Base-by-base conservation (phyloP, 2,888 invertebrate genomes). In the Teleiodes luculella region DNA sequence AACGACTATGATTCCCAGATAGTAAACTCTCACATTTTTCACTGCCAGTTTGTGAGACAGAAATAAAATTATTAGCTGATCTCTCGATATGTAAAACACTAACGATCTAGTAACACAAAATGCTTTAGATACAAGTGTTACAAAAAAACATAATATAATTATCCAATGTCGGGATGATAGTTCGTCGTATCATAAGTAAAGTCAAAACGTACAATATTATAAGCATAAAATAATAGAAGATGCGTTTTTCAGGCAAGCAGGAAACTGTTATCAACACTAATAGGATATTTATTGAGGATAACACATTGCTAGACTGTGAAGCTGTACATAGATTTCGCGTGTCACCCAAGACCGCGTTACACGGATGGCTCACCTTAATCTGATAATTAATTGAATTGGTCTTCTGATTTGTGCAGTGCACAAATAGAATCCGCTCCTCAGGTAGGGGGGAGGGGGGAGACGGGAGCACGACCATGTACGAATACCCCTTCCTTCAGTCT, bases 321-420 rank as follows among this genome's bases (percentile, higher is more conserved):
- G 69, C 68, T 67, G 67, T 2, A 18, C 39, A 72, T 74, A 75
- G 74, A 75, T 72, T 69, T 72, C 68, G 67, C 70, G 60, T 63
- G 70, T 76, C 74, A 68, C 75, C 74, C 82, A 84, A 83, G 80
- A 84, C 74, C 79, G 76, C 73, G 72, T 66, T 68, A 68, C 75
- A 76, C 69, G 78, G 78, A 81, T 84, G 74, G 83, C 84, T 85
- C 88, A 87, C 88, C 84, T 89, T 88, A 89, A 90, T 89, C 86
- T 84, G 76, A 87, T 89, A 87, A 90, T 90, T 89, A 89, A 90
- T 90, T 85, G 86, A 86, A 83, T 81, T 76, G 78, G 85, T 83
- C 83, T 80, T 79, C 75, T 88, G 89, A 89, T 90, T 89, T 88
- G 88, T 87, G 81, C 75, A 78, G 82, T 67, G 81, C 88, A 77